Conservation (phyloP, 2,113 vertebrate genomes). For the Hepsetus odoe region DNA sequence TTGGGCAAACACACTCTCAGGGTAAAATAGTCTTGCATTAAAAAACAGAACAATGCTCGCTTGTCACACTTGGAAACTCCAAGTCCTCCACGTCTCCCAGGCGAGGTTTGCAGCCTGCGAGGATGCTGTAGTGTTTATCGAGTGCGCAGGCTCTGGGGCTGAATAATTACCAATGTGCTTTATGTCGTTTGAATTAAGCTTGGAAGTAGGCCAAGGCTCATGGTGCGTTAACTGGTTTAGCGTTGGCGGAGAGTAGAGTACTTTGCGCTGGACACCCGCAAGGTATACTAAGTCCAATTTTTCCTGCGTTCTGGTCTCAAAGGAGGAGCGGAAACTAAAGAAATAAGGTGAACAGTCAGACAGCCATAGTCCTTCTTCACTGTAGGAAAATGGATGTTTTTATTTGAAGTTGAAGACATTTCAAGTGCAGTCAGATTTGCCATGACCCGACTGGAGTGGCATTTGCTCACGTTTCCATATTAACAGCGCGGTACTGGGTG, state of each 20-base stretch:
- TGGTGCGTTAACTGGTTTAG: background rate
- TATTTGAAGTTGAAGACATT: no score
- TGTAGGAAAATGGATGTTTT: no score
- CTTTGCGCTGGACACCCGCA: no score
- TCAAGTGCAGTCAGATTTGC: no score
- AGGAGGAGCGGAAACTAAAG: no score
- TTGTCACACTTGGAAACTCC: background rate
- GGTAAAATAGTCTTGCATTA: background rate
- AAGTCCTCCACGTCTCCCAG: background rate
- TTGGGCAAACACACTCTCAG: background rate
- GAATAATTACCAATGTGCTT: constrained; percentile 4
- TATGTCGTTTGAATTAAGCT: background rate
- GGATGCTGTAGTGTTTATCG: constrained; percentile 3
- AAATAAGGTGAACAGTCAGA: no score
- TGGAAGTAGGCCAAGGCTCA: background rate
- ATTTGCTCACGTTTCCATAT: no score
- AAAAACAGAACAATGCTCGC: background rate
- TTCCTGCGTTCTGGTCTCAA: no score
- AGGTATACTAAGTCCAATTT: no score
- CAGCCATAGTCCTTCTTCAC: no score
- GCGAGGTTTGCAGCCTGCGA: background rate
- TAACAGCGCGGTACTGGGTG: no score
- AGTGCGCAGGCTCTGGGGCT: background rate
- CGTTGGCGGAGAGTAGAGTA: background rate
- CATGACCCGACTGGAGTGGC: no score